These are phyloP conservation scores for Seriola aureovittata DNA, from an alignment of 2,113 vertebrate species.

Conservation along the genomic window DNA sequence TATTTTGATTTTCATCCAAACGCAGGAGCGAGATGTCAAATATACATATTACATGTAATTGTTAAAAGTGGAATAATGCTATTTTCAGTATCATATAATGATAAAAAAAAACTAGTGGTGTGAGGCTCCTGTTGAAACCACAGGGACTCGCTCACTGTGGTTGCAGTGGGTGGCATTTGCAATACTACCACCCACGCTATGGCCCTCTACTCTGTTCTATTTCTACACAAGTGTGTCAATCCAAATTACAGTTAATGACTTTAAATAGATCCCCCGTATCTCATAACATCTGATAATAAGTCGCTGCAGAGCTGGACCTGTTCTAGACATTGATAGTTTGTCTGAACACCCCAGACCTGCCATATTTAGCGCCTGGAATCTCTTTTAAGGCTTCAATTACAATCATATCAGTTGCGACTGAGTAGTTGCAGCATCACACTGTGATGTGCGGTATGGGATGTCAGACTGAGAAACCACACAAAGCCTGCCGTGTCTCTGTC, in stretches of 20 bases:
- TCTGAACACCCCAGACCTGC: not conserved
- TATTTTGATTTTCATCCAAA: not conserved
- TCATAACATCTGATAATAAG: slow-evolving; percentile 33
- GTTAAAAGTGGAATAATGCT: not conserved
- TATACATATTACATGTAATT: not conserved
- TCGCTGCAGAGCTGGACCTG: slow-evolving; percentile 28
- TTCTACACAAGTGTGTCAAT: slow-evolving; percentile 34
- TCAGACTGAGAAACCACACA: slow-evolving; percentile 46
- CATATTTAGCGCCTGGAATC: slow-evolving; percentile 9
- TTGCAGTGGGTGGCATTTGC: slow-evolving; percentile 53
- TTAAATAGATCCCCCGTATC: slow-evolving; percentile 43
- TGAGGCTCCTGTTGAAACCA: slow-evolving; percentile 8
- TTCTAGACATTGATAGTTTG: slow-evolving; percentile 19
- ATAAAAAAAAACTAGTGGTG: not conserved
- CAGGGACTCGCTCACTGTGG: slow-evolving; percentile 4
- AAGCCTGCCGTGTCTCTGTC: slow-evolving; percentile 45
- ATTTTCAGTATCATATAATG: not conserved
- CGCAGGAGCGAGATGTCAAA: slow-evolving; percentile 1
- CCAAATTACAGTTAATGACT: slow-evolving; percentile 50
- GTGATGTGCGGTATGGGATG: slow-evolving; percentile 35
- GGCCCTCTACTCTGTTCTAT: slow-evolving; percentile 8
- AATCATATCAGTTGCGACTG: slow-evolving; percentile 38
- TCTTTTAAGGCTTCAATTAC: slow-evolving; percentile 37
- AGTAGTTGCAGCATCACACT: slow-evolving; percentile 24
- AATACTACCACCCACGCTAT: slow-evolving; percentile 38